Base-by-base conservation (phyloP, 2,113 vertebrate genomes). In the Clupea harengus region DNA sequence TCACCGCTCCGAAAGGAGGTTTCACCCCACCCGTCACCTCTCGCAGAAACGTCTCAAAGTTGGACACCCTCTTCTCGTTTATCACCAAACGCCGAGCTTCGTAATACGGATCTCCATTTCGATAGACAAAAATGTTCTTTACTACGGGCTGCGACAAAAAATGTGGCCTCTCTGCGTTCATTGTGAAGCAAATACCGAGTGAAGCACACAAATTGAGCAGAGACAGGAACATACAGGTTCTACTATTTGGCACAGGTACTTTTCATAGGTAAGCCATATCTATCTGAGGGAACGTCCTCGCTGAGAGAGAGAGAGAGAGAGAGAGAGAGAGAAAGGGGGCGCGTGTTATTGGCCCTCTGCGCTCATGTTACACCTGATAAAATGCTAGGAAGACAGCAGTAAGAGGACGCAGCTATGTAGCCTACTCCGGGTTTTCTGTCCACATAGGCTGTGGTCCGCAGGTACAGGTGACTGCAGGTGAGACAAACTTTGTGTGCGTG, bases 41-140 rank as follows among this genome's bases (percentile, higher is more conserved):
- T 49, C 96, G 95, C 87, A 99, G 92, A 91, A 99, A 95, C 4
- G 96, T 95, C 39, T 99, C 98, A 0, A 99, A 99, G 89, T 93
- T 98, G 85, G 95, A 94, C 86, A 98, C 95, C 83, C 96, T 95
- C 93, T 95, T 98, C 86, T 99, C 96, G 1, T 98, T 96, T 64
- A 99, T 92, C 85, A 99, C 95, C 1, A 99, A 93, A 11, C 97
- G 96, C 2, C 97, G 96, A 1, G 98, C 97, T 0, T 97, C 96
- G 88, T 96, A 98, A 92, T 96, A 98, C 0, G 96, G 96, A 89
- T 99, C 97, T 4, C 98, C 98, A 20, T 99, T 99, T 54, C 98
- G 95, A 89, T 96, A 99, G 85, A 99, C 96, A 87, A 96, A 93
- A 44, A 99, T 93, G 60, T 95, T 97, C 93, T 98, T 99, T 88